phyloP scores from a whole-genome alignment of 2,797 vertebrate genomes.

The Cichlasoma orientale region DNA sequence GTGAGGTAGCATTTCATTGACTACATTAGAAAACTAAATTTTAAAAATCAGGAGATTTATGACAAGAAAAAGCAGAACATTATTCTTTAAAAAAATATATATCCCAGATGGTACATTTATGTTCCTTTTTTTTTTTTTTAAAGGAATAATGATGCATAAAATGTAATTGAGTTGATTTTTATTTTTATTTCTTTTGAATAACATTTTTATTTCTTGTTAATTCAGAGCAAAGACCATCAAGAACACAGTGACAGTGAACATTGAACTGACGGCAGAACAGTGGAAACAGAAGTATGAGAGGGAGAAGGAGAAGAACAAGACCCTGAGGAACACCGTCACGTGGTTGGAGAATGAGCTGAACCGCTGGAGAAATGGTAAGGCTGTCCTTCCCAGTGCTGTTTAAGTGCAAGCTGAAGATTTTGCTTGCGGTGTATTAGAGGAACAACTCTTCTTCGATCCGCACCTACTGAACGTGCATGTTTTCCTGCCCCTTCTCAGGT shows the following conservation, averaged over 20 bases:
- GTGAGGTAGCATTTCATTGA: too few relatives aligned
- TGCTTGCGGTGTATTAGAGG: neutral
- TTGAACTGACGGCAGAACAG: slow-evolving; percentile 96
- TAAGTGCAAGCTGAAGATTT: neutral
- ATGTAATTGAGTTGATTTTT: too few relatives aligned
- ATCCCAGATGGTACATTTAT: neutral
- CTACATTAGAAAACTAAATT: neutral
- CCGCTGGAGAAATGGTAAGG: slow-evolving; percentile 94
- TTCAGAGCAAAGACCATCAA: slow-evolving; percentile 97
- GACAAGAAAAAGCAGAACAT: neutral
- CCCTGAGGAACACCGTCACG: slow-evolving; percentile 90
- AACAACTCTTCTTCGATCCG: neutral
- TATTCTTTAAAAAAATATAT: neutral
- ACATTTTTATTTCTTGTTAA: neutral
- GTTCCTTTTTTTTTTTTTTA: neutral
- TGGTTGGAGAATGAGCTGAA: slow-evolving; percentile 97
- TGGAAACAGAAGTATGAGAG: slow-evolving; percentile 98
- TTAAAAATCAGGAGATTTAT: neutral
- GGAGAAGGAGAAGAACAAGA: slow-evolving; percentile 95
- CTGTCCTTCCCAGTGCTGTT: neutral
- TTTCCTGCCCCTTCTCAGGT: slow-evolving; percentile 73
- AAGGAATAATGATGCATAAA: neutral
- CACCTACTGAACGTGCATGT: fast-evolving
- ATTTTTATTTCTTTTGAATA: neutral
- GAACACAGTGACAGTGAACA: slow-evolving; percentile 96